Evolutionary conservation across 2,113 vertebrate species (phyloP).

Genomic region (Callipepla californica): DNA sequence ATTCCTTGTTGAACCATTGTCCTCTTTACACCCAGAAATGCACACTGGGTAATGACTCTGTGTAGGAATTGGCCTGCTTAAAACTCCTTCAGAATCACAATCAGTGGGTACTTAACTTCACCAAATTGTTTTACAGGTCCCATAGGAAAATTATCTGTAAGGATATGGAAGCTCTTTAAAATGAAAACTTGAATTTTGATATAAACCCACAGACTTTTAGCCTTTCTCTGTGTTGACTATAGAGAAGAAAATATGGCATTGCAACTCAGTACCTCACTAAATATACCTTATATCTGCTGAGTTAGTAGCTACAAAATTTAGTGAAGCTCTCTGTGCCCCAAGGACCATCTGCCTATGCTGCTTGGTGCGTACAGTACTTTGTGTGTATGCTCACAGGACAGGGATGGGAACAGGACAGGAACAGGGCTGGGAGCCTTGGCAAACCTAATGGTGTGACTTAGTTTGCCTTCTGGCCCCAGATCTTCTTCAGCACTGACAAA

Average conservation of each 20-base stretch:
- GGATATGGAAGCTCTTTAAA: background rate
- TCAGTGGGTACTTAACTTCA: background rate
- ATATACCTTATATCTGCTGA: fast-evolving
- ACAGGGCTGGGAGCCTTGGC: fast-evolving
- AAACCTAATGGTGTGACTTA: background rate
- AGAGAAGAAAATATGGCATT: background rate
- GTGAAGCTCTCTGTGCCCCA: fast-evolving
- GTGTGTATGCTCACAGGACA: background rate
- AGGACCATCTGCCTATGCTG: fast-evolving
- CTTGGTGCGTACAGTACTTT: fast-evolving
- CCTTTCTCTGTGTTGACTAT: background rate
- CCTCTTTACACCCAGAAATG: constrained; percentile 46
- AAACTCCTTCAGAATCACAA: background rate
- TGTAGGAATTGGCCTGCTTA: background rate
- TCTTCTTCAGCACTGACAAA: background rate
- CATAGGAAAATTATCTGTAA: background rate
- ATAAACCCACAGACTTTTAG: background rate
- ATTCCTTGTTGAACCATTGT: constrained; percentile 74
- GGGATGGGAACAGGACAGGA: background rate
- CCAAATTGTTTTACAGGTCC: background rate
- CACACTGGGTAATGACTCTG: background rate
- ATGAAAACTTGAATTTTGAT: background rate
- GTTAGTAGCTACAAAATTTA: background rate
- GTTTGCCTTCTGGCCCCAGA: background rate
- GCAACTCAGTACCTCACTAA: background rate